phyloP scores from a whole-genome alignment of 2,113 vertebrate genomes.

The Atlantisia rogersi region DNA sequence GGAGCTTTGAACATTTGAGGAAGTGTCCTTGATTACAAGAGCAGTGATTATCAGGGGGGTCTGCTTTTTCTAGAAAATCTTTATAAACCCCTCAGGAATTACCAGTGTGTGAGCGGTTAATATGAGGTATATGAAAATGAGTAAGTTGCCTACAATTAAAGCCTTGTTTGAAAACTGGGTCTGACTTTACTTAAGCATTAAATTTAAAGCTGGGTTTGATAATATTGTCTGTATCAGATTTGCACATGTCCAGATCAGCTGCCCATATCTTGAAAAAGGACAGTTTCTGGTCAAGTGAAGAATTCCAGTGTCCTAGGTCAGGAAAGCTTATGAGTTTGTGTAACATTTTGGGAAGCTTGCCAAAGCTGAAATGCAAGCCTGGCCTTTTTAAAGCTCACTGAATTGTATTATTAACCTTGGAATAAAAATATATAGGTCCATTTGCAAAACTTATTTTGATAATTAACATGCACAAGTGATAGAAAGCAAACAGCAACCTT shows the following conservation, averaged over 20 bases:
- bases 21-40: not conserved
- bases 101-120: not conserved
- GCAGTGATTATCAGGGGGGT: no score
- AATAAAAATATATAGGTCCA: not conserved
- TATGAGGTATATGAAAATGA: not conserved
- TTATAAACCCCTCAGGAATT: not conserved
- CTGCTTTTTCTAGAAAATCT: not conserved
- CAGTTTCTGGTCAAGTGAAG: not conserved
- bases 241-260: not conserved
- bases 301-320: not conserved
- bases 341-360: not conserved
- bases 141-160: not conserved
- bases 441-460: slow-evolving; percentile 65
- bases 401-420: slow-evolving; percentile 63
- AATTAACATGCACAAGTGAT: slow-evolving; percentile 42
- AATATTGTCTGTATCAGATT: not conserved
- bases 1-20: not conserved
- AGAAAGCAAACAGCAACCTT: slow-evolving; percentile 66
- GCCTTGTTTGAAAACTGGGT: not conserved
- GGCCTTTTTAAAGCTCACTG: slow-evolving; percentile 16
- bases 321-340: not conserved
- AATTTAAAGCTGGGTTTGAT: not conserved
- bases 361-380: slow-evolving; percentile 12
- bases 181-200: not conserved
- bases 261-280: not conserved